Base-by-base conservation (phyloP, 2,113 vertebrate genomes). In the Callospermophilus lateralis region DNA sequence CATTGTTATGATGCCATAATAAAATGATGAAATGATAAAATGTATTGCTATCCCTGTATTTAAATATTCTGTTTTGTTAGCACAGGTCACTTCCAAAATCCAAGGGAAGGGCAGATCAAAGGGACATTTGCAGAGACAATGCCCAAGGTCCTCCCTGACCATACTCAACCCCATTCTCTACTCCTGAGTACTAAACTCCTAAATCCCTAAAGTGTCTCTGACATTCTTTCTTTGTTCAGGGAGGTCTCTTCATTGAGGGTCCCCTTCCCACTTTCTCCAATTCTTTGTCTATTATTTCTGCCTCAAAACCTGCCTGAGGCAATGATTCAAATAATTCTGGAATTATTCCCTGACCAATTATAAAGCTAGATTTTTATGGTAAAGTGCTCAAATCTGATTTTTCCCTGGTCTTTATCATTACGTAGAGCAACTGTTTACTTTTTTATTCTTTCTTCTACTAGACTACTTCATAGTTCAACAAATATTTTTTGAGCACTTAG, bases 11-110 rank as follows among this genome's bases (percentile, higher is more conserved):
- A 22, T 10, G 22, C 9, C 30, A 67, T 68, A 65, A 61, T 80
- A 39, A 61, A 96, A 70, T 24, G 20, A 86, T 92, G 85, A 92
- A 94, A 63, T 89, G 79, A 81, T 68, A 93, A 89, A 93, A 34
- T 73, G 17, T 55, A 65, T 92, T 51, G 30, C 28, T 79, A 39
- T 83, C 92, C 20, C 17, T 42, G 20, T 39, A 72, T 68, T 70
- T 17, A 34, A 22, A 67, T 12, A 30, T 78, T 58, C 48, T 85
- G 83, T 70, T 93, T 13, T 34, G 42, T 65, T 61, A 85, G 34
- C 39, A 55, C 9, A 72, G 34, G 28, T 79, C 48, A 55, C 48
- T 48, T 78, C 28, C 8, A 34, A 89, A 78, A 81, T 70, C n/a
- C n/a, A n/a, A 58, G 61, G 32, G 45, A 4, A 8, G 68, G 3